Percentiles rank a stretch among this genome's conserved stretches.
Evolutionary conservation across 2,797 vertebrate species (phyloP).

Genomic region (Sylvilagus floridanus): DNA sequence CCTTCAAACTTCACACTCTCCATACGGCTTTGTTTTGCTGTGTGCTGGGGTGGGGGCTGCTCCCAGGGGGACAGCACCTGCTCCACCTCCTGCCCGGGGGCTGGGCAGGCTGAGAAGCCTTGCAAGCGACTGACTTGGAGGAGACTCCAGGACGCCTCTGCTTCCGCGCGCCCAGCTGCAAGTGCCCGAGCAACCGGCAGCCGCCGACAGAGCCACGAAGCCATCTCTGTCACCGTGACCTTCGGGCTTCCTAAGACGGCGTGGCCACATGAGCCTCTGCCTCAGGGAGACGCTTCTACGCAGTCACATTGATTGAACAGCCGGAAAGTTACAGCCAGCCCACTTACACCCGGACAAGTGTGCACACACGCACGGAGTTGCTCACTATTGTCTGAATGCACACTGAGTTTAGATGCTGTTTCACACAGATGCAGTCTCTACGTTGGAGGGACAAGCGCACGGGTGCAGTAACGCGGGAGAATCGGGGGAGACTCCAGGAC

Average conservation of each 20-base stretch:
- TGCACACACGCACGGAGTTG: rapidly evolving
- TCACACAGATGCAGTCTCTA: rapidly evolving
- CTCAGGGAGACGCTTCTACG: rapidly evolving
- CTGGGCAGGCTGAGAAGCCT: rapidly evolving
- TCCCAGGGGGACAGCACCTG: rapidly evolving
- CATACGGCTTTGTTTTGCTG: too few species aligned
- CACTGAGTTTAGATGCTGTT: background rate
- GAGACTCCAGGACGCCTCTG: background rate
- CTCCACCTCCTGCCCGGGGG: too few species aligned
- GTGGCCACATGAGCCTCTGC: rapidly evolving
- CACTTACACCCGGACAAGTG: rapidly evolving
- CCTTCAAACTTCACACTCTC: too few species aligned
- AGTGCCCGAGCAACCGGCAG: rapidly evolving
- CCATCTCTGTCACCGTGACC: rapidly evolving
- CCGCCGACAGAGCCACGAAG: too few species aligned
- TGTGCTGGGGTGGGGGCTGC: too few species aligned
- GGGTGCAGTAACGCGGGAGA: rapidly evolving
- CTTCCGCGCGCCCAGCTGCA: too few species aligned
- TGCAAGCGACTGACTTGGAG: rapidly evolving
- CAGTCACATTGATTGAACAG: background rate
- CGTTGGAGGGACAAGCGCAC: rapidly evolving
- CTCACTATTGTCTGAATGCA: background rate
- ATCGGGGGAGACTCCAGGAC: too few species aligned
- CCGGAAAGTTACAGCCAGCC: rapidly evolving
- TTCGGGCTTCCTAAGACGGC: rapidly evolving